phyloP scores from a whole-genome alignment of 2,797 vertebrate genomes.

The Sternarchorhynchus goeldii region DNA sequence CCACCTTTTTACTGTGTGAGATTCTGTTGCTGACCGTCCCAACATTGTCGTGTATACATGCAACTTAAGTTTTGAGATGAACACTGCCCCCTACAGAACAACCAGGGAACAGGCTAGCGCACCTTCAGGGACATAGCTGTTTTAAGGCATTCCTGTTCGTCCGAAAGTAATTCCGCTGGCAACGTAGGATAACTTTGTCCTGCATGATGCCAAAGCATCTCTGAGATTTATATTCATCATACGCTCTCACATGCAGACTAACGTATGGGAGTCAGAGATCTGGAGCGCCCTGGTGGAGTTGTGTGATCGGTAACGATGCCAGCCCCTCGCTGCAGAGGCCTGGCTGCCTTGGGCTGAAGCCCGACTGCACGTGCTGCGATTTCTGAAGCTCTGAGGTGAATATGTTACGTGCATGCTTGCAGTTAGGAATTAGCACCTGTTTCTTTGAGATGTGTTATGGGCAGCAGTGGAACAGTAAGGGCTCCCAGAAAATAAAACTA shows the following conservation, averaged over 20 bases:
- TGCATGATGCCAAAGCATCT: slow-evolving; percentile 27
- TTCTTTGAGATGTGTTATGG: slow-evolving; percentile 61
- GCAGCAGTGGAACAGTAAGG: slow-evolving; percentile 62
- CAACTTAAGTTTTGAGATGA: slow-evolving; percentile 12
- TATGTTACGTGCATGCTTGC: slow-evolving; percentile 42
- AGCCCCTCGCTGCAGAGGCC: slow-evolving; percentile 2
- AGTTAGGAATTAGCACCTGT: slow-evolving; percentile 71
- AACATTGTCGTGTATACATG: neutral
- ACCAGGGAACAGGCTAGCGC: slow-evolving; percentile 21
- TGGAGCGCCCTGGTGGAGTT: neutral
- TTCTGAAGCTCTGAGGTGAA: slow-evolving; percentile 43
- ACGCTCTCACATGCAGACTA: slow-evolving; percentile 11
- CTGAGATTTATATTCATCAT: neutral
- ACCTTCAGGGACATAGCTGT: slow-evolving; percentile 53
- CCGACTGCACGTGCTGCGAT: slow-evolving; percentile 50
- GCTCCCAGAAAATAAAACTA: slow-evolving; percentile 43
- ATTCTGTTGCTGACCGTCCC: slow-evolving; percentile 1
- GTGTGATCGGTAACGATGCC: slow-evolving; percentile 5
- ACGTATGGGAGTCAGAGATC: neutral
- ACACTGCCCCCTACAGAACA: slow-evolving; percentile 39
- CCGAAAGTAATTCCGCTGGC: slow-evolving; percentile 16
- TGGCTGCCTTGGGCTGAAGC: neutral
- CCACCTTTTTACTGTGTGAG: neutral
- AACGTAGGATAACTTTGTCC: slow-evolving; percentile 19
- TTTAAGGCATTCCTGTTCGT: slow-evolving; percentile 71